Conservation (phyloP, 2,797 vertebrate genomes). For the Sebastolobus altivelis region DNA sequence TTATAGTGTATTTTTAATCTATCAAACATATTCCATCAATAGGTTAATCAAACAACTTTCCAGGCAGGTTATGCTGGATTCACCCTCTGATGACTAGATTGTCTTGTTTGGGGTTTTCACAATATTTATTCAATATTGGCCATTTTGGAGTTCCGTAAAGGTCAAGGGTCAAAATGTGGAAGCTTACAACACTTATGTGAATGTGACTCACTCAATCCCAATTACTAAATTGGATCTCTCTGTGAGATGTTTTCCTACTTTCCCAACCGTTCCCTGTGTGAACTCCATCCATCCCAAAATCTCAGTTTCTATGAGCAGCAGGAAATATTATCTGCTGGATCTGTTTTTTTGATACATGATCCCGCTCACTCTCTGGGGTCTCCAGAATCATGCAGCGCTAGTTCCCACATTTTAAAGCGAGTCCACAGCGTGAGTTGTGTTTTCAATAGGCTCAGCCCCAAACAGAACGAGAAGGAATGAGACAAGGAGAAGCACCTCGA, state of each 20-base stretch:
- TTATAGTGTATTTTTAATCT: background rate
- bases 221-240: constrained; percentile 21
- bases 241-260: constrained; percentile 41
- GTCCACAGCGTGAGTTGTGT: constrained; percentile 37
- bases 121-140: background rate
- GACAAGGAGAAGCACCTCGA: constrained; percentile 30
- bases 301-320: constrained; percentile 51
- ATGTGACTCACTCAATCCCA: constrained; percentile 2
- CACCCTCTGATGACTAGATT: background rate
- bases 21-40: background rate
- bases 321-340: constrained; percentile 55
- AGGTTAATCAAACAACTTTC: constrained; percentile 8
- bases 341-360: constrained; percentile 62
- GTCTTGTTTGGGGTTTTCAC: background rate
- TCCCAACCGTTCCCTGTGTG: constrained; percentile 33
- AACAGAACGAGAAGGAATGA: constrained; percentile 35
- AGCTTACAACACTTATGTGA: background rate
- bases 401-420: constrained; percentile 45
- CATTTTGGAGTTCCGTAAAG: background rate
- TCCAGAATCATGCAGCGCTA: constrained; percentile 35
- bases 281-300: constrained; percentile 49
- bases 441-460: constrained; percentile 23
- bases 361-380: constrained; percentile 36
- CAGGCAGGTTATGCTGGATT: background rate
- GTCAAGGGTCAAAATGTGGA: background rate